Conservation (phyloP, 2,888 invertebrate species). For the Meliscaeva auricollis region DNA sequence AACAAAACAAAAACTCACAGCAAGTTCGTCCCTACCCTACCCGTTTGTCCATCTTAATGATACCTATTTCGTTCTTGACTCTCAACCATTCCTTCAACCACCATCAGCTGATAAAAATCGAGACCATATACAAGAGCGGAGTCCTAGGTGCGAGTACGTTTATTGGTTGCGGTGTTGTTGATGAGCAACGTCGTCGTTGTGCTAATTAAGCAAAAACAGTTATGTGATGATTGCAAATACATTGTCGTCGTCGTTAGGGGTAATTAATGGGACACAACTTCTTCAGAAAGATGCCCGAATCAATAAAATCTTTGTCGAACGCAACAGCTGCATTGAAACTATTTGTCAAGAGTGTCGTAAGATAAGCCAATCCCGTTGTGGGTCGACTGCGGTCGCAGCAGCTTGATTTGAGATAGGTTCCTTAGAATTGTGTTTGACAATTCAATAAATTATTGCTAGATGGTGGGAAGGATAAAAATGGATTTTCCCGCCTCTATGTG, state of each 20-base stretch:
- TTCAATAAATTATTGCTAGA: conserved; percentile 33
- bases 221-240: conserved; percentile 60
- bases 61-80: conserved; percentile 11
- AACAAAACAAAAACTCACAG: conserved; percentile 26
- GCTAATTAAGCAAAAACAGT: conserved; percentile 70
- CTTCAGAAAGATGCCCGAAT: conserved; percentile 48
- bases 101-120: conserved; percentile 54
- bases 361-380: conserved; percentile 16
- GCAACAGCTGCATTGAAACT: conserved; percentile 43
- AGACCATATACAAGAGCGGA: neutral
- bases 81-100: conserved; percentile 34
- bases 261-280: conserved; percentile 66
- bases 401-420: conserved; percentile 10
- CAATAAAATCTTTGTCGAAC: conserved; percentile 50
- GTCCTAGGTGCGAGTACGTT: conserved; percentile 62
- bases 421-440: conserved; percentile 15
- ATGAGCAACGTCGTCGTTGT: conserved; percentile 44
- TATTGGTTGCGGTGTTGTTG: conserved; percentile 60
- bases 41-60: conserved; percentile 28
- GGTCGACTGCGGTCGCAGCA: neutral
- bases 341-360: conserved; percentile 59
- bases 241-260: conserved; percentile 26
- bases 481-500: neutral
- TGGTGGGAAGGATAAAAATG: conserved; percentile 13
- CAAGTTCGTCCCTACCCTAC: neutral